These are phyloP conservation scores for Antedon mediterranea DNA, from an alignment of 53 echinoderm and acorn worm genomes.

Conservation along the genomic window DNA sequence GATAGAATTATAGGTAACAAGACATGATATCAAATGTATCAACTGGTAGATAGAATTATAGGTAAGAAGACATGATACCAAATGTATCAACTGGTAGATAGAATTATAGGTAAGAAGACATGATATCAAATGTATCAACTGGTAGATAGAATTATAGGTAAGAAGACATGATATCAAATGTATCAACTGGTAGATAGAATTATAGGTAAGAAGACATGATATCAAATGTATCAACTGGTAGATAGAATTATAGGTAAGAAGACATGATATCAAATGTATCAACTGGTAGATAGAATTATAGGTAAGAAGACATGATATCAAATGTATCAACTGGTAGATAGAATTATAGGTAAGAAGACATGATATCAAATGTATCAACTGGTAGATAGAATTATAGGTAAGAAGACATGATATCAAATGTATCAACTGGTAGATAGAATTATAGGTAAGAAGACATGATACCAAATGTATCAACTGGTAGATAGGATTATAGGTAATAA, in stretches of 20 bases:
- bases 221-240: slow-evolving; percentile 60
- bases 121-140: slow-evolving; percentile 58
- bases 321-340: slow-evolving; percentile 63
- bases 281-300: slow-evolving; percentile 73
- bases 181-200: slow-evolving; percentile 73
- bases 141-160: slow-evolving; percentile 81
- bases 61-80: too few species aligned
- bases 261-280: slow-evolving; percentile 51
- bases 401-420: too few species aligned
- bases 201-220: slow-evolving; percentile 72
- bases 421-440: slow-evolving; percentile 73
- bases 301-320: too few species aligned
- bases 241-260: slow-evolving; percentile 77
- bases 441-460: slow-evolving; percentile 72
- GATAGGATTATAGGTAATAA: slow-evolving; percentile 77
- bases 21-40: slow-evolving; percentile 51
- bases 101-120: slow-evolving; percentile 77
- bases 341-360: slow-evolving; percentile 77
- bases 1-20: slow-evolving; percentile 77
- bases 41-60: slow-evolving; percentile 73
- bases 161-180: too few species aligned
- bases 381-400: slow-evolving; percentile 81
- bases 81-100: slow-evolving; percentile 63
- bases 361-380: slow-evolving; percentile 58
- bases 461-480: slow-evolving; percentile 56